phyloP scores from a whole-genome alignment of 2,888 invertebrate species.

The Hemaris fuciformis region DNA sequence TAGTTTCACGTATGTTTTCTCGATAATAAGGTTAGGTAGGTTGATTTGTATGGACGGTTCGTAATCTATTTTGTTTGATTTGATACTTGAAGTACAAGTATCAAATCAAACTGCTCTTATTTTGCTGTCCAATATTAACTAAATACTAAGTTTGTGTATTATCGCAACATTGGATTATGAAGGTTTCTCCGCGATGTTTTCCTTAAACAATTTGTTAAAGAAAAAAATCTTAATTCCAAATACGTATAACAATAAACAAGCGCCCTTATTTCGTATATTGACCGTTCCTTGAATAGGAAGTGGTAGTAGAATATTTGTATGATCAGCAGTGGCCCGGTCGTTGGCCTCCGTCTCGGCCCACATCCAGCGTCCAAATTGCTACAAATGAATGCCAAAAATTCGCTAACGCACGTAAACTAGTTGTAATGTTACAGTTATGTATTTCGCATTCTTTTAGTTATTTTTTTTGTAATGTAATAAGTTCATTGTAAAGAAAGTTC shows the following conservation, averaged over 20 bases:
- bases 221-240: not conserved
- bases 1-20: no score
- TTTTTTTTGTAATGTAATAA: not conserved
- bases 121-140: no score
- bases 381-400: not conserved
- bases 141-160: no score
- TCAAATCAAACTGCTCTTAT: no score
- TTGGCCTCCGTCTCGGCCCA: not conserved
- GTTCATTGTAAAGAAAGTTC: no score
- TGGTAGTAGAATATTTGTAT: not conserved
- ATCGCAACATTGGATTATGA: no score
- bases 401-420: not conserved
- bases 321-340: slow-evolving; percentile 1
- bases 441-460: not conserved
- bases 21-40: no score
- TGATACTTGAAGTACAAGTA: no score
- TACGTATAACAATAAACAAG: not conserved
- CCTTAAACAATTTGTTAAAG: not conserved
- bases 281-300: not conserved
- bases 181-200: no score
- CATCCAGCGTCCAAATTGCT: not conserved
- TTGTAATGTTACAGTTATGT: not conserved
- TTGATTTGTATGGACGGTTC: no score
- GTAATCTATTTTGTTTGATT: no score
- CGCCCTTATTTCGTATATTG: not conserved